phyloP scores from a whole-genome alignment of 2,888 invertebrate genomes.

The Latheticus oryzae region DNA sequence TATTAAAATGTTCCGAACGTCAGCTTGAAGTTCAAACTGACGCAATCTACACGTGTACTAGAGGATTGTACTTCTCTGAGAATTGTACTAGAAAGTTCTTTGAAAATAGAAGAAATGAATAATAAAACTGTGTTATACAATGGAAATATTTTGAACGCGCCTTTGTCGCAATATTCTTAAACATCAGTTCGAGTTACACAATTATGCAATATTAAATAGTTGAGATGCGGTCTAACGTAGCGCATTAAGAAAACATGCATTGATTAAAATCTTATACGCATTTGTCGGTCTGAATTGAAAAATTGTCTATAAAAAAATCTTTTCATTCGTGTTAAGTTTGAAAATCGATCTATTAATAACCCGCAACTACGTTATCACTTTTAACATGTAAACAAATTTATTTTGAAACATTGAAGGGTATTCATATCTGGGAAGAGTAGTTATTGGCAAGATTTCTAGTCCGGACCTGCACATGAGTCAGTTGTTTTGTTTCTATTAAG shows the following conservation, averaged over 20 bases:
- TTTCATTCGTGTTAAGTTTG: too few species aligned
- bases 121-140: neutral
- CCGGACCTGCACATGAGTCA: slow-evolving; percentile 42
- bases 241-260: neutral
- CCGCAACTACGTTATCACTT: too few species aligned
- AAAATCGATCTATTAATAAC: too few species aligned
- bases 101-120: slow-evolving; percentile 2
- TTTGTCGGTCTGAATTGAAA: too few species aligned
- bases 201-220: neutral
- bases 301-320: too few species aligned
- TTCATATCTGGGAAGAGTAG: neutral
- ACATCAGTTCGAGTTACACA: slow-evolving; percentile 6
- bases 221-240: neutral
- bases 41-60: too few species aligned
- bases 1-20: too few species aligned
- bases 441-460: slow-evolving; percentile 14
- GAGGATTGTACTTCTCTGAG: too few species aligned
- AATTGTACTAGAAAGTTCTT: neutral
- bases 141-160: neutral
- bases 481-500: slow-evolving; percentile 43
- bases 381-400: too few species aligned
- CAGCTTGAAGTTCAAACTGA: too few species aligned
- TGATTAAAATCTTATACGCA: too few species aligned
- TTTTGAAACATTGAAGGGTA: neutral
- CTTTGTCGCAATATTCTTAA: neutral